Conservation (phyloP, 2,888 invertebrate species). For the Plebejus anna region DNA sequence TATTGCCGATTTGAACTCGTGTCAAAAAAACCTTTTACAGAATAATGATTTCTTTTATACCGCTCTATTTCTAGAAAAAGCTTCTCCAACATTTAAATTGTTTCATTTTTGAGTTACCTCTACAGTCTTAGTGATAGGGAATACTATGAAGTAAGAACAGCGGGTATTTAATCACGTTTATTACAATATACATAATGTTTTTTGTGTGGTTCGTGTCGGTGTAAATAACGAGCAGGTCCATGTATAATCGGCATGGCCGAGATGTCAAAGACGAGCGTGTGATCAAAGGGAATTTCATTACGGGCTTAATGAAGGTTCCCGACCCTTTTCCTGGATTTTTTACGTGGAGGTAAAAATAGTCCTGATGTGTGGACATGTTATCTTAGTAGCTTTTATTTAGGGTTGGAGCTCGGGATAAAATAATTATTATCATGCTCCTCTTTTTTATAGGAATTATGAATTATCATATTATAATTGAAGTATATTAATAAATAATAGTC, state of each 20-base stretch:
- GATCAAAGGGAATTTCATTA: slow-evolving; percentile 23
- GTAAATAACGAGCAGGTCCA: neutral
- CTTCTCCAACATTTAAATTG: too few relatives aligned
- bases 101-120: too few relatives aligned
- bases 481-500: too few relatives aligned
- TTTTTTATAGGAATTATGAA: neutral
- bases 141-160: neutral
- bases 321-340: slow-evolving; percentile 10
- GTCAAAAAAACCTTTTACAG: too few relatives aligned
- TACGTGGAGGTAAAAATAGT: slow-evolving; percentile 14
- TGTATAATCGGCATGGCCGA: slow-evolving; percentile 2
- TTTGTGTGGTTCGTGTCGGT: neutral
- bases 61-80: too few relatives aligned
- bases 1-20: too few relatives aligned
- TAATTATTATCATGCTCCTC: neutral
- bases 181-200: too few relatives aligned
- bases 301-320: slow-evolving; percentile 3
- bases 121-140: too few relatives aligned
- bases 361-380: neutral
- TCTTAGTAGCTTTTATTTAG: neutral
- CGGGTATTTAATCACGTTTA: neutral
- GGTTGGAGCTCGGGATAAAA: neutral
- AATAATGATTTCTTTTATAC: too few relatives aligned
- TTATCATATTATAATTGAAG: neutral
- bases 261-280: slow-evolving; percentile 14